Evolutionary conservation across 2,797 vertebrate species (phyloP).

Genomic region (Percopsis omiscomaycus): DNA sequence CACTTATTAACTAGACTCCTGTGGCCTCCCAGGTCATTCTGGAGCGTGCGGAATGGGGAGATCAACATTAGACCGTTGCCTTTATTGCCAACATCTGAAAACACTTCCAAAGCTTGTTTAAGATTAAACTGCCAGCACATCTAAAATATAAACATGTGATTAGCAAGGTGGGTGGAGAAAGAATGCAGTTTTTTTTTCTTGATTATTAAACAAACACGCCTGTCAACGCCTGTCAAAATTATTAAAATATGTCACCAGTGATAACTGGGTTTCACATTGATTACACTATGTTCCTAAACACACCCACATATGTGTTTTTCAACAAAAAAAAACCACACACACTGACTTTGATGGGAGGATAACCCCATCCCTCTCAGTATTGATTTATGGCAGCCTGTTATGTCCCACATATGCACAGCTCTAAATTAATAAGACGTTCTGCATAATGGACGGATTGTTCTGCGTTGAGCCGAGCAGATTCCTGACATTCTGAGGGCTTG

Average conservation of each 20-base stretch:
- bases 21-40: conserved; percentile 98
- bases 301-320: conserved; percentile 33
- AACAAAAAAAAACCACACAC: conserved; percentile 25
- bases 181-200: not conserved
- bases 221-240: conserved; percentile 2
- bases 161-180: not conserved
- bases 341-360: conserved; percentile 39
- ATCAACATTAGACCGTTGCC: conserved; percentile 5
- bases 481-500: conserved; percentile 64
- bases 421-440: conserved; percentile 55
- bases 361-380: conserved; percentile 25
- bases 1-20: conserved; percentile 98
- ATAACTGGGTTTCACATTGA: not conserved
- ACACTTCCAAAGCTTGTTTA: too few relatives aligned
- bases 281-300: conserved; percentile 13
- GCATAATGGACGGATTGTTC: conserved; percentile 69
- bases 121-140: not conserved
- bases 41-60: conserved; percentile 29
- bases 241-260: not conserved
- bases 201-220: conserved; percentile 11
- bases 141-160: conserved; percentile 2
- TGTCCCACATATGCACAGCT: conserved; percentile 39
- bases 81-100: too few relatives aligned
- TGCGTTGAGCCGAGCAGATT: conserved; percentile 59
- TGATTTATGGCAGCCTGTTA: conserved; percentile 62